phyloP scores from a whole-genome alignment of 2,888 invertebrate genomes.

The Andrena trimmerana region DNA sequence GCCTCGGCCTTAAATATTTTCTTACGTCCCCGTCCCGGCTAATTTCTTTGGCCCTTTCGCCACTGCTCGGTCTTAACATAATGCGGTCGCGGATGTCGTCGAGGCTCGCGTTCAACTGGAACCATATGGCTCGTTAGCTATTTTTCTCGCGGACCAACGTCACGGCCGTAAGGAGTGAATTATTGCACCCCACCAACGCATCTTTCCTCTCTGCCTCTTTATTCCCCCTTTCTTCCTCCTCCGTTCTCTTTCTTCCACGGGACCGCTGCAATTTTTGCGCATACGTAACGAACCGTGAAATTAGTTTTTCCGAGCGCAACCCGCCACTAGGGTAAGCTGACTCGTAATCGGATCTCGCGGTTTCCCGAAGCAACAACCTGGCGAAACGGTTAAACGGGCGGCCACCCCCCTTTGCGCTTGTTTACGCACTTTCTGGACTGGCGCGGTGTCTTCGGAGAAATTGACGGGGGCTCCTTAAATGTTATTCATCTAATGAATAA shows the following conservation, averaged over 20 bases:
- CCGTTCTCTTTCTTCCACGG: background rate
- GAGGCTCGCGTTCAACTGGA: conserved; percentile 10
- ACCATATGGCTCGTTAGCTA: conserved; percentile 45
- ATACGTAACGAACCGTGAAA: conserved; percentile 60
- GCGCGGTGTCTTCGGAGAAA: too few relatives aligned
- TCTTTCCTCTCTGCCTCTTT: background rate
- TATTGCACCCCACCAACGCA: conserved; percentile 52
- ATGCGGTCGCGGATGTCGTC: conserved; percentile 22
- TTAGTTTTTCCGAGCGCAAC: conserved; percentile 50
- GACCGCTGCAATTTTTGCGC: conserved; percentile 47
- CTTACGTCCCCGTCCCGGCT: conserved; percentile 29
- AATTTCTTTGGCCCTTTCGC: conserved; percentile 26
- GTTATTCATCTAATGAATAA: background rate
- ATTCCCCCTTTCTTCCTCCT: background rate
- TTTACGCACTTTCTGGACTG: background rate
- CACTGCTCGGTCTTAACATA: conserved; percentile 24
- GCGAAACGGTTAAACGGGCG: background rate
- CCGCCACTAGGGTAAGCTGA: conserved; percentile 17
- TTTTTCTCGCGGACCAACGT: conserved; percentile 28
- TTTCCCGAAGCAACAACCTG: conserved; percentile 10
- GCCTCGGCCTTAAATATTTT: conserved; percentile 32
- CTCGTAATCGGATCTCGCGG: conserved; percentile 41
- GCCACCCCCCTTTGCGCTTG: background rate
- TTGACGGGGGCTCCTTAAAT: background rate
- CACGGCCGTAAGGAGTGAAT: conserved; percentile 53